These are phyloP conservation scores for Manduca sexta DNA, from an alignment of 1,140 invertebrate genomes.

Conservation along the genomic window DNA sequence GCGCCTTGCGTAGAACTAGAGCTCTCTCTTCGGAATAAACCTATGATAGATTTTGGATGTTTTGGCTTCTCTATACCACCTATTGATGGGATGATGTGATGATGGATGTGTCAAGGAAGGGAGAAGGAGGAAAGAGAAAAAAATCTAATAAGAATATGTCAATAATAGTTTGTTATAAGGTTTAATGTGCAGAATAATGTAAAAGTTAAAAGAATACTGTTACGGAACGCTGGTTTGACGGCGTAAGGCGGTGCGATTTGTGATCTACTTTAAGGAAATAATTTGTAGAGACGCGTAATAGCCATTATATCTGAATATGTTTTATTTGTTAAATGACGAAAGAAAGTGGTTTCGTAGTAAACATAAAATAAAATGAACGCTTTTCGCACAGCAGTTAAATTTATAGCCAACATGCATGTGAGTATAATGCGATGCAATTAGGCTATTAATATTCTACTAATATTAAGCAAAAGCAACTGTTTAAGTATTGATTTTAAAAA, in stretches of 20 bases:
- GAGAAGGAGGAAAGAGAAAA: slow-evolving; percentile 43
- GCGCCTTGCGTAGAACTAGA: slow-evolving; percentile 74
- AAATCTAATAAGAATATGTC: slow-evolving; percentile 32
- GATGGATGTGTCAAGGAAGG: slow-evolving; percentile 20
- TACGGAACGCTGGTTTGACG: not conserved
- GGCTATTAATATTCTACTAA: too few relatives aligned
- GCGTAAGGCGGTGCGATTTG: slow-evolving; percentile 1
- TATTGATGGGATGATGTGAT: slow-evolving; percentile 42
- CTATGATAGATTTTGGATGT: slow-evolving; percentile 82
- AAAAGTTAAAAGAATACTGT: not conserved
- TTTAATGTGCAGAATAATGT: not conserved
- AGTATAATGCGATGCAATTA: too few relatives aligned
- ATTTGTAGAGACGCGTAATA: too few relatives aligned
- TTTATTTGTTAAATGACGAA: too few relatives aligned
- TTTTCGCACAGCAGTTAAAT: too few relatives aligned
- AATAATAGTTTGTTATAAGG: slow-evolving; percentile 3
- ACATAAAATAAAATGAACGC: too few relatives aligned
- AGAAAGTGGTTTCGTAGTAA: too few relatives aligned
- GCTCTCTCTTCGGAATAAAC: slow-evolving; percentile 80
- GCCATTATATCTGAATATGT: too few relatives aligned
- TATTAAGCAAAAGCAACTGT: too few relatives aligned
- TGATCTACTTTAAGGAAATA: too few relatives aligned
- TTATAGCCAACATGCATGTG: too few relatives aligned
- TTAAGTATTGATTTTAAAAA: not conserved
- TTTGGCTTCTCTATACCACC: slow-evolving; percentile 82